Evolutionary conservation across 2,113 vertebrate species (phyloP), one percentile per base, ranked within the genome.

Genomic region (Vulpes lagopus): DNA sequence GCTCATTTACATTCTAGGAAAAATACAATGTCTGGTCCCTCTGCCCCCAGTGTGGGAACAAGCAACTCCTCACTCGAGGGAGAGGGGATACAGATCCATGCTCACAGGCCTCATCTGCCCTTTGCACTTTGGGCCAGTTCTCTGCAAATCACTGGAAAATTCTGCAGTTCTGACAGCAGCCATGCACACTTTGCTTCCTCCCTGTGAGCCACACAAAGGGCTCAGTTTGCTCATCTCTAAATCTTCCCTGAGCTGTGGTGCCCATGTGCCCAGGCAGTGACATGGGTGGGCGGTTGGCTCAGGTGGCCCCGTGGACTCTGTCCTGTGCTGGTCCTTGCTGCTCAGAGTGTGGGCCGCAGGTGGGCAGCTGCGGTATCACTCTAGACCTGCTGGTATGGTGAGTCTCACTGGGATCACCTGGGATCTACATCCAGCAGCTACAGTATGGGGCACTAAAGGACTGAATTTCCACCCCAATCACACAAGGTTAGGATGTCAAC

Each of bases 151-250:
- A 20, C 59, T 23, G 86, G 82, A 87, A 27, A 35, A 17, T 22
- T 15, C 78, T 27, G 59, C 60, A 11, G 23, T 5, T 43, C 65
- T 0, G 0, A 30, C 60, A 27, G 11, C 60, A 49, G 93, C 74
- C 35, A 69, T 1, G 19, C 53, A 12, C 8, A 3, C 73, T 57
- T 19, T 1, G 7, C n/a, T 53, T 22, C 14, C 60, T 32, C 55
- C 11, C 79, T 0, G 1, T 0, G n/a, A 35, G 17, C 65, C 64
- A 0, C 7, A 4, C 19, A 0, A 6, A 15, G 43, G 20, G 38
- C 19, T 65, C 27, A 2, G 38, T 2, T 27, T 59, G 11, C 43
- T 7, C 1, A 4, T 3, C 51, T 73, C 22, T 8, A 11, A 5
- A 5, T 51, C 71, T 23, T 51, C 43, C 80, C 38, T 32, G 0